Evolutionary conservation across 2,113 vertebrate species (phyloP), one percentile per base, ranked within the genome.

Genomic region (Tricholaema leucomelas): DNA sequence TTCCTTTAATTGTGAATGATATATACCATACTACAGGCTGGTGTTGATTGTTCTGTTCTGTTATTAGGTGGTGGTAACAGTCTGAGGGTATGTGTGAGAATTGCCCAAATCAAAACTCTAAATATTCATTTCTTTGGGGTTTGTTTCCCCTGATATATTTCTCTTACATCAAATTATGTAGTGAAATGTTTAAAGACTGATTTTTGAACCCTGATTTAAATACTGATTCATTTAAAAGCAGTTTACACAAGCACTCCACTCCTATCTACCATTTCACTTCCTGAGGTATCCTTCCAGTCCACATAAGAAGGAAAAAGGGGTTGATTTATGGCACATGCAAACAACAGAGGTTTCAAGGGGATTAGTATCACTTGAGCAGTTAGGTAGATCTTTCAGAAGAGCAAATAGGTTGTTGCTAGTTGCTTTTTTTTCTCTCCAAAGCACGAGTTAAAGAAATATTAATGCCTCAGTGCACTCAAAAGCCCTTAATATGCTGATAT

Each of bases 401-500:
- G 81, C 59, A 94, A 78, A 60, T 15, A 91, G 46, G 54, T 48
- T 84, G 83, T 89, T 91, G 23, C 33, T 70, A 72, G 48, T 12
- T 88, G 42, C 42, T 72, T 16, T 94, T 90, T 90, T 89, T 89
- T 73, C 33, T 91, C 55, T 91, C 27, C 61, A 88, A 92, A 95
- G 90, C 46, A 94, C 92, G 59, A 80, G 89, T 71, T 93, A 93
- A 95, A 94, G 66, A 95, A 90, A 94, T 64, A 66, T 88, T 88
- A 89, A 96, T 36, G 61, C 81, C 92, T 90, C 87, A 95, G 70
- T 91, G 90, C 46, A 96, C 92, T 95, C 95, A 95, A 95, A 97
- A 97, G 96, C 97, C 97, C 97, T 98, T 98, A 95, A 97, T 98
- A 98, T 97, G 97, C 98, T 97, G 98, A 98, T 97, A 97, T 83